Percentiles rank a stretch among this genome's conserved stretches.
phyloP scores from a whole-genome alignment of 2,113 vertebrate genomes.

The Tonatia bakeri region DNA sequence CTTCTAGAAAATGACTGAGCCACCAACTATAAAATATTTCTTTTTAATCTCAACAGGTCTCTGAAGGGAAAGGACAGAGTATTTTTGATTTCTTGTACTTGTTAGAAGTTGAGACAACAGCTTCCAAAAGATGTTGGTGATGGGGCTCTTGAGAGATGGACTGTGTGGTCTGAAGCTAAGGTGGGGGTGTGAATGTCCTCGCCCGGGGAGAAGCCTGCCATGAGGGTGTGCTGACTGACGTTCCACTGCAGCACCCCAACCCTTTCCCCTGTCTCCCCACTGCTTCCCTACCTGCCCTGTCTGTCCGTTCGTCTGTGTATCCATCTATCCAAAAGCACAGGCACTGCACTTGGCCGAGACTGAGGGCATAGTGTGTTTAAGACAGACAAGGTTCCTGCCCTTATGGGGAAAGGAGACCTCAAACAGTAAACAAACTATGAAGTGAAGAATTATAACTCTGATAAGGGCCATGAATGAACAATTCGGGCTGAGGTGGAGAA shows the following conservation, averaged over 20 bases:
- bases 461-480: background rate
- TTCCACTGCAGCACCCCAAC: background rate
- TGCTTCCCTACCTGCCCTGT: background rate
- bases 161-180: background rate
- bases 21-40: background rate
- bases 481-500: background rate
- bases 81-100: background rate
- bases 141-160: background rate
- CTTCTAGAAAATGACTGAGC: background rate
- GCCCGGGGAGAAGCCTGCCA: background rate
- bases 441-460: background rate
- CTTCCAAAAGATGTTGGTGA: background rate
- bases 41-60: background rate
- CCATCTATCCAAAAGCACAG: background rate
- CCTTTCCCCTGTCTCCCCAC: background rate
- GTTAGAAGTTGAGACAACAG: background rate
- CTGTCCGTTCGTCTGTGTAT: background rate
- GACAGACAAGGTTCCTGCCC: background rate
- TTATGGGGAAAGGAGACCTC: background rate
- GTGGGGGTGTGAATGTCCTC: background rate
- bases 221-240: background rate
- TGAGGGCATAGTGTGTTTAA: background rate
- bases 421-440: background rate
- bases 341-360: background rate
- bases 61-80: background rate